These are phyloP conservation scores for Ceryle rudis DNA, from an alignment of 2,797 vertebrate species.

Conservation along the genomic window DNA sequence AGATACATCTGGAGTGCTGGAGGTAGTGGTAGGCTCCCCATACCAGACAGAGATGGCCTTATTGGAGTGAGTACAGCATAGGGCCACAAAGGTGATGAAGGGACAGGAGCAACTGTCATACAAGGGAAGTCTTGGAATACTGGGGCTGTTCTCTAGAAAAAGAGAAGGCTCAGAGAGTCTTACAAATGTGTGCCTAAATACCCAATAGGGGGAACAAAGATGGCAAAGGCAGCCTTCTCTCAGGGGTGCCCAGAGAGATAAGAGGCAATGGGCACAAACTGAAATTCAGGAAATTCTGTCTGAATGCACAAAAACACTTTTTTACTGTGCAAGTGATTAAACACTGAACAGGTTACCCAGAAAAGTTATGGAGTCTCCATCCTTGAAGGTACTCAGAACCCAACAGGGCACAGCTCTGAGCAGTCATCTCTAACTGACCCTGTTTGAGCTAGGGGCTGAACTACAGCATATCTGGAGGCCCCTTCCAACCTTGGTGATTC, in stretches of 20 bases:
- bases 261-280: background rate
- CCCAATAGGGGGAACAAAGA: rapidly evolving
- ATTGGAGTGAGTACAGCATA: background rate
- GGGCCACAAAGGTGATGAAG: background rate
- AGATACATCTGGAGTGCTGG: background rate
- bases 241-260: background rate
- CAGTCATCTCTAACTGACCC: background rate
- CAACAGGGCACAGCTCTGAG: background rate
- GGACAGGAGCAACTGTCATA: background rate
- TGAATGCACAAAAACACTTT: background rate
- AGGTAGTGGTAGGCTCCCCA: background rate
- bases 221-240: background rate
- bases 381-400: background rate
- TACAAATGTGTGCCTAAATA: background rate
- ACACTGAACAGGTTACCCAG: background rate
- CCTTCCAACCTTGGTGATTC: background rate
- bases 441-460: background rate
- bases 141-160: background rate
- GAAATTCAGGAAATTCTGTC: background rate
- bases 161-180: background rate
- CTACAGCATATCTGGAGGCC: background rate
- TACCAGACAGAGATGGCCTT: background rate
- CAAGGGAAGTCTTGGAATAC: background rate
- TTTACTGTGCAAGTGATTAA: background rate
- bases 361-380: background rate